phyloP scores from a whole-genome alignment of 2,888 invertebrate species.

The Trypoxylon attenuatum region DNA sequence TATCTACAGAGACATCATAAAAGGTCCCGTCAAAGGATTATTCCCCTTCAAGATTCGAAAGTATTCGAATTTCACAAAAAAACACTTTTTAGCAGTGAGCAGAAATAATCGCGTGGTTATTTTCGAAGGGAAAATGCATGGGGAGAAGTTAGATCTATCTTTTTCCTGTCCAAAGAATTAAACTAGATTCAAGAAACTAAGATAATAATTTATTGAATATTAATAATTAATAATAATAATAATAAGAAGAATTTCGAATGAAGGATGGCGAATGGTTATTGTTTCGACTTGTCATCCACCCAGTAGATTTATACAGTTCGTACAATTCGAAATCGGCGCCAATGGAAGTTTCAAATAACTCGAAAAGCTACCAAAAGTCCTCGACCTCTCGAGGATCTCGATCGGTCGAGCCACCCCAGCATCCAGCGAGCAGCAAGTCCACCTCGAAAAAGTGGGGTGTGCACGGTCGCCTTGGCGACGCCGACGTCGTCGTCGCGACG shows the following conservation, averaged over 20 bases:
- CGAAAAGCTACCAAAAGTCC: not conserved
- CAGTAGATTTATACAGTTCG: not conserved
- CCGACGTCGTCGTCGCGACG: slow-evolving; percentile 74
- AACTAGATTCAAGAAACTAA: no score
- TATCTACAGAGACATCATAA: slow-evolving; percentile 67
- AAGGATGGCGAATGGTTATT: no score
- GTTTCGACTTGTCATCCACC: not conserved
- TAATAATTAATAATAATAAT: not conserved
- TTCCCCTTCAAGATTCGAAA: slow-evolving; percentile 68
- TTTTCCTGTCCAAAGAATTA: no score
- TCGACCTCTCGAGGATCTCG: slow-evolving; percentile 29
- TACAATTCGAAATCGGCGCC: not conserved
- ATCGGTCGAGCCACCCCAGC: slow-evolving; percentile 43
- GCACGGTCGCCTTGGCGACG: slow-evolving; percentile 82
- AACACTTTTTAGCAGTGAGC: slow-evolving; percentile 67
- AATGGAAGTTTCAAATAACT: not conserved
- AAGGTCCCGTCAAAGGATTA: slow-evolving; percentile 68
- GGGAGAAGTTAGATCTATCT: slow-evolving; percentile 68
- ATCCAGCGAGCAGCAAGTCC: slow-evolving; percentile 9
- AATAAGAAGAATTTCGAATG: no score
- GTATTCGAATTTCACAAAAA: slow-evolving; percentile 46
- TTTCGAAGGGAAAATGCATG: slow-evolving; percentile 74
- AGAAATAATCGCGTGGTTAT: slow-evolving; percentile 70
- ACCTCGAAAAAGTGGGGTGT: slow-evolving; percentile 21
- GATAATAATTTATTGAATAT: slow-evolving; percentile 37